Conservation (phyloP, 2,888 invertebrate species). For the Tolmerus cingulatus region DNA sequence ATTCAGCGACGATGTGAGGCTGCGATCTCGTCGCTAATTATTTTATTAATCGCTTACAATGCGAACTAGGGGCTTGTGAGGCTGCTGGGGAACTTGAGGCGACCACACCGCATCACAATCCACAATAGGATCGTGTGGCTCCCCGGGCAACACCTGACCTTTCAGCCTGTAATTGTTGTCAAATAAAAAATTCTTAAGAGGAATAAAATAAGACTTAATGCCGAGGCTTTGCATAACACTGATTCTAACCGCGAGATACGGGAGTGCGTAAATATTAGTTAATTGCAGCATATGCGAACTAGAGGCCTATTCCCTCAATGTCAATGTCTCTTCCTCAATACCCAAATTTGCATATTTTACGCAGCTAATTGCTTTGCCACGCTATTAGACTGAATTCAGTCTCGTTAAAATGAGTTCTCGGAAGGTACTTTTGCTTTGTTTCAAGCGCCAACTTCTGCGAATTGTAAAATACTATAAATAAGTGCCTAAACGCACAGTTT, state of each 20-base stretch:
- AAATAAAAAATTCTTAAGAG: conserved; percentile 4
- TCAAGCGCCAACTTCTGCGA: background rate
- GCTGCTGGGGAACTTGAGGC: background rate
- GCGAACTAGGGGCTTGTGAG: background rate
- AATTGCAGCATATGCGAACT: background rate
- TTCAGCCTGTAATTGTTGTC: background rate
- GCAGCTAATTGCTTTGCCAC: background rate
- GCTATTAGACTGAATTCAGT: background rate
- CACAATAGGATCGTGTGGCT: background rate
- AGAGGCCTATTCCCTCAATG: background rate
- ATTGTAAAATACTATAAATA: background rate
- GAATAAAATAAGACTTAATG: background rate
- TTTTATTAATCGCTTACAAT: background rate
- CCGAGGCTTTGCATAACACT: background rate
- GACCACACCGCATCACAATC: background rate
- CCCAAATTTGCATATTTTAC: background rate
- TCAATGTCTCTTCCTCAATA: background rate
- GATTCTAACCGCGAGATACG: background rate
- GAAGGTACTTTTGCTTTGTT: background rate
- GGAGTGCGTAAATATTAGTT: background rate
- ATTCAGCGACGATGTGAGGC: background rate
- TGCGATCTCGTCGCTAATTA: background rate
- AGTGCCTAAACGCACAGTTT: background rate
- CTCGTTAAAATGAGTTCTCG: background rate
- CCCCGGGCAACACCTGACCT: background rate